Evolutionary conservation across 1,140 invertebrate species (phyloP).

Genomic region (Macrobrachium nipponense): DNA sequence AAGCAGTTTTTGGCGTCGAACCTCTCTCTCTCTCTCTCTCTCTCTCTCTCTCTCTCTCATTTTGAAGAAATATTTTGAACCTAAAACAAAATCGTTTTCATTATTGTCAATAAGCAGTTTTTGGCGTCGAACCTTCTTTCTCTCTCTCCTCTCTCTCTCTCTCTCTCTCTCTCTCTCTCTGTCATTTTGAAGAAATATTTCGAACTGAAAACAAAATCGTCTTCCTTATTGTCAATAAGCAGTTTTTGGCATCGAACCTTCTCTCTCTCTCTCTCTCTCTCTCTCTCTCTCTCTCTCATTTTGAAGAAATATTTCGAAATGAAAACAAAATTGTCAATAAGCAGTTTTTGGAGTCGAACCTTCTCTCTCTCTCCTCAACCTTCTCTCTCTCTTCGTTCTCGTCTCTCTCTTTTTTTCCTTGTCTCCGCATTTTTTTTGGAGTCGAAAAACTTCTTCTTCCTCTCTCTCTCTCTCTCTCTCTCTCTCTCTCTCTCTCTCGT

Average conservation of each 20-base stretch:
- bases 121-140: background rate
- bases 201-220: background rate
- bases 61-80: too few relatives aligned
- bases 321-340: background rate
- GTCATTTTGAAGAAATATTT: background rate
- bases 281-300: conserved; percentile 20
- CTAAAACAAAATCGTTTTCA: too few relatives aligned
- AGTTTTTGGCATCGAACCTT: background rate
- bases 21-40: conserved; percentile 21
- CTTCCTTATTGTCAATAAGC: background rate
- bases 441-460: background rate
- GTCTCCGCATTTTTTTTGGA: background rate
- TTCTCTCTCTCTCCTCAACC: background rate
- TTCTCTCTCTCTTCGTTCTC: background rate
- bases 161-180: conserved; percentile 24
- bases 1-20: too few relatives aligned
- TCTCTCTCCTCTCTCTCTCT: conserved; percentile 26
- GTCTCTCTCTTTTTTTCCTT: background rate
- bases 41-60: conserved; percentile 19
- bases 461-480: conserved; percentile 14
- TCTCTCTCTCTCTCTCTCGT: conserved; percentile 9
- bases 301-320: background rate
- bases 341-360: too few relatives aligned
- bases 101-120: too few relatives aligned
- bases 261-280: background rate